Conservation (phyloP, 1,140 invertebrate species). For the Drosophila pallidifrons region DNA sequence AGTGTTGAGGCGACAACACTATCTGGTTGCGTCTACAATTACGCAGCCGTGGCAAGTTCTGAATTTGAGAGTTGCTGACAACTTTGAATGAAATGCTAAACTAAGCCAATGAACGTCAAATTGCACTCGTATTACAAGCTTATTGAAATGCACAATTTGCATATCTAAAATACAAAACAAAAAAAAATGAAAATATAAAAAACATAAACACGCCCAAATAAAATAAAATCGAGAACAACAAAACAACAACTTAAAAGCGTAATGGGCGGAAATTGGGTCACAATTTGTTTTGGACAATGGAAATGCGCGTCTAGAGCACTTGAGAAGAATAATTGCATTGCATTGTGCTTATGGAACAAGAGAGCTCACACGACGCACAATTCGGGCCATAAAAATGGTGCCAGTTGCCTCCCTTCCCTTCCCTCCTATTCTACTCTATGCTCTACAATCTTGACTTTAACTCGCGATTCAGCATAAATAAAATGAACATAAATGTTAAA, state of each 20-base stretch:
- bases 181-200: not conserved
- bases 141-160: slow-evolving; percentile 31
- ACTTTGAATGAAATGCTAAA: slow-evolving; percentile 25
- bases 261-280: slow-evolving; percentile 19
- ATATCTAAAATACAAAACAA: not conserved
- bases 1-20: slow-evolving; percentile 9
- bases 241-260: not conserved
- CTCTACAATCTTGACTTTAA: not conserved
- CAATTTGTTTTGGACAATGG: slow-evolving; percentile 27
- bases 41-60: slow-evolving; percentile 42
- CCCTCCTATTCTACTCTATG: not conserved
- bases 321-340: slow-evolving; percentile 62
- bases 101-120: slow-evolving; percentile 48
- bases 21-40: slow-evolving; percentile 38
- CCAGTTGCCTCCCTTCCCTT: slow-evolving; percentile 30
- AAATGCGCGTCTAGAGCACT: slow-evolving; percentile 28
- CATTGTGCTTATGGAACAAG: slow-evolving; percentile 24
- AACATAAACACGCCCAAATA: slow-evolving; percentile 17
- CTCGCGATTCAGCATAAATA: slow-evolving; percentile 64
- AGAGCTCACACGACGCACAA: slow-evolving; percentile 40
- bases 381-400: slow-evolving; percentile 62
- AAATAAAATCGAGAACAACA: no score
- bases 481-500: slow-evolving; percentile 49
- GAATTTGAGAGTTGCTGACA: slow-evolving; percentile 27
- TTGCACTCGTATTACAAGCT: slow-evolving; percentile 29